Percentiles rank a stretch among this genome's conserved stretches.
phyloP scores from a whole-genome alignment of 2,797 vertebrate genomes.

The Propithecus deckenii region DNA sequence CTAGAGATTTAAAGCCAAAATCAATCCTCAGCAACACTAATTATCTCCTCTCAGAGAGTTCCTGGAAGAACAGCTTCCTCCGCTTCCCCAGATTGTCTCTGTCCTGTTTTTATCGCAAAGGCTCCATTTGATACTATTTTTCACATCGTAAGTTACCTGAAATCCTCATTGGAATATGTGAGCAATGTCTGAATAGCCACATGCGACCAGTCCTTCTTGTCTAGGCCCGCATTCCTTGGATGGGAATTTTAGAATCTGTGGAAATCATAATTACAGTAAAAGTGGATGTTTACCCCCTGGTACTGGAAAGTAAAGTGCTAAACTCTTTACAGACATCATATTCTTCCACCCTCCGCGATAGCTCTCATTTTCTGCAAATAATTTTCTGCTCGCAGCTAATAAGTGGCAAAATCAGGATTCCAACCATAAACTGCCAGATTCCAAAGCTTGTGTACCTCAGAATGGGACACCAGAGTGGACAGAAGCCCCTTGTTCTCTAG shows the following conservation, averaged over 20 bases:
- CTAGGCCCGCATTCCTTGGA: background rate
- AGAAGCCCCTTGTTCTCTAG: background rate
- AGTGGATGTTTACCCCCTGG: background rate
- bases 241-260: background rate
- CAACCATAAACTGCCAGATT: background rate
- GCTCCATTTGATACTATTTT: background rate
- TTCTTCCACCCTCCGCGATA: background rate
- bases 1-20: slow-evolving; percentile 52
- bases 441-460: background rate
- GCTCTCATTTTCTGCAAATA: background rate
- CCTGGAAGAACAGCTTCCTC: slow-evolving; percentile 53
- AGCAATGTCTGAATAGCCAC: background rate
- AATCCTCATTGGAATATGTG: background rate
- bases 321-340: background rate
- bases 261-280: background rate
- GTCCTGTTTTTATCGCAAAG: background rate
- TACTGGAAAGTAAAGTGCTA: background rate
- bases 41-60: slow-evolving; percentile 45
- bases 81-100: slow-evolving; percentile 23
- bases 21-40: slow-evolving; percentile 33
- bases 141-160: background rate
- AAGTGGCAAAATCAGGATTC: background rate
- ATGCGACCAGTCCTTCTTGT: background rate
- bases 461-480: fast-evolving
- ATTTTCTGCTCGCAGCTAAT: background rate